These are phyloP conservation scores for Acleris sparsana DNA, from an alignment of 2,888 invertebrate species.

Conservation along the genomic window DNA sequence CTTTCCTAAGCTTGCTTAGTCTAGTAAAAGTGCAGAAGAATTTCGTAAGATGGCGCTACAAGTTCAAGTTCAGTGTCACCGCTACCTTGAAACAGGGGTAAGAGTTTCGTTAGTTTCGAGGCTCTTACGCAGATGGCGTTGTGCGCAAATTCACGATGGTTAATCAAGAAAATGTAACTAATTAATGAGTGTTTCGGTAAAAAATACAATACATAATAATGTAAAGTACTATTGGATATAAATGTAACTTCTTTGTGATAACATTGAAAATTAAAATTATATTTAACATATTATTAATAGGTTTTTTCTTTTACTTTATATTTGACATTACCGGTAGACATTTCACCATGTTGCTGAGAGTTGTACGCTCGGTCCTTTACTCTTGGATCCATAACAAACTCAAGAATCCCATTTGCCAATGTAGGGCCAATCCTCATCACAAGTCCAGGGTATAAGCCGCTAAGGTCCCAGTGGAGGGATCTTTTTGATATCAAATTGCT, in stretches of 20 bases:
- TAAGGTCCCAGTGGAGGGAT: slow-evolving; percentile 89
- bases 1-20: not conserved
- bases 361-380: slow-evolving; percentile 80
- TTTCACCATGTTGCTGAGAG: slow-evolving; percentile 79
- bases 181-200: not conserved
- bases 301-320: too few relatives aligned
- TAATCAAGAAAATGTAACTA: not conserved
- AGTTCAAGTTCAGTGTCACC: slow-evolving; percentile 56
- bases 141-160: not conserved
- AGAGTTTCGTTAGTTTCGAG: slow-evolving; percentile 43
- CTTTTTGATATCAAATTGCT: slow-evolving; percentile 87
- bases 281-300: too few relatives aligned
- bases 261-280: too few relatives aligned
- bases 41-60: slow-evolving; percentile 53
- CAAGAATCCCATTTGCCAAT: slow-evolving; percentile 87
- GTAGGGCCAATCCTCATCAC: slow-evolving; percentile 90
- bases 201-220: too few relatives aligned
- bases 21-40: slow-evolving; percentile 38
- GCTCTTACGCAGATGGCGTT: slow-evolving; percentile 58
- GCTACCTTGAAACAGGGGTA: slow-evolving; percentile 40
- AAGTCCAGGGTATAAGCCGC: slow-evolving; percentile 88
- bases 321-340: slow-evolving; percentile 83
- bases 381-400: slow-evolving; percentile 88
- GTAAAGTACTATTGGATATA: too few relatives aligned
- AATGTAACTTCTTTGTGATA: too few relatives aligned